Conservation (phyloP, 1,140 invertebrate genomes). For the Triops cancriformis region DNA sequence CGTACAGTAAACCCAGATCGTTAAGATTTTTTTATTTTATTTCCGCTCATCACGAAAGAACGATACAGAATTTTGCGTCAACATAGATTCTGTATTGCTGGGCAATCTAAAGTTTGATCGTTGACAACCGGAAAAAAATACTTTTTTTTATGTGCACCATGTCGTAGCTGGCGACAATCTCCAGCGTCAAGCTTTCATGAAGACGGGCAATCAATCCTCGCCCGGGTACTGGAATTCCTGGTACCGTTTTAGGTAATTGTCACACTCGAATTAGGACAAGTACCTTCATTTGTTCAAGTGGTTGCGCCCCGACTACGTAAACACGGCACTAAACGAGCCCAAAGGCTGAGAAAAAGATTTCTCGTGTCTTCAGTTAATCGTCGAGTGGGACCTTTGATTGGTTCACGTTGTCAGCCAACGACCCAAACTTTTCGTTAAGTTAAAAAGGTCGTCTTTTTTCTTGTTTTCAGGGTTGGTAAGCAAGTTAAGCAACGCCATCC, state of each 20-base stretch:
- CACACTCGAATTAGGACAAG: not conserved
- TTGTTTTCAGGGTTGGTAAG: not conserved
- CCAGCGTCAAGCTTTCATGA: not conserved
- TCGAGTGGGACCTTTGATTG: too few species aligned
- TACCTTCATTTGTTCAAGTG: not conserved
- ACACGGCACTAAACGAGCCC: too few species aligned
- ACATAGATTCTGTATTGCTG: not conserved
- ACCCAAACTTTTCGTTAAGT: too few species aligned
- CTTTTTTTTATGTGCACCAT: not conserved
- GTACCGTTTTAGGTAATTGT: not conserved
- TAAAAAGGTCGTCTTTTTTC: not conserved
- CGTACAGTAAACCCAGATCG: conserved; percentile 1
- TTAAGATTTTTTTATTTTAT: not conserved
- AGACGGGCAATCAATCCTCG: not conserved
- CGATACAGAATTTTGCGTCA: not conserved
- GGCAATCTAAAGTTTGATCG: not conserved
- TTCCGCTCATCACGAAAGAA: not conserved
- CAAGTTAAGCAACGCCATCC: not conserved
- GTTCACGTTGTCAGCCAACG: too few species aligned
- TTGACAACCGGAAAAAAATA: not conserved
- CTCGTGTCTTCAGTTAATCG: too few species aligned
- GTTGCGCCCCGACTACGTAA: too few species aligned
- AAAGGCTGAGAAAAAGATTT: too few species aligned
- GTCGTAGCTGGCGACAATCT: not conserved
- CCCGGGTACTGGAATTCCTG: not conserved